Percentiles rank a stretch among this genome's conserved stretches.
Evolutionary conservation across 2,888 invertebrate genomes (phyloP).

Genomic region (Achlya flavicornis): DNA sequence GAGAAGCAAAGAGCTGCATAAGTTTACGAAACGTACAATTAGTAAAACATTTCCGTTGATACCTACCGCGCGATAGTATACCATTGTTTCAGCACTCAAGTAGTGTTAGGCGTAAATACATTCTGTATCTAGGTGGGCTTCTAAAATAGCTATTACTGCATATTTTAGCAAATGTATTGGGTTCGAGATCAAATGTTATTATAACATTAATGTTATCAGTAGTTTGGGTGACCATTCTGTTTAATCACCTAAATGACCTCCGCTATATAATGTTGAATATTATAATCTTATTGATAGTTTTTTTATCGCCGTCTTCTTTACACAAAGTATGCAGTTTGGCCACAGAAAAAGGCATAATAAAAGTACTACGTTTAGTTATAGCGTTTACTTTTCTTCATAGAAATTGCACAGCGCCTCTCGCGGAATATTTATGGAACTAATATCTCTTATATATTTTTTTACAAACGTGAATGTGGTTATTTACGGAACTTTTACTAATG

Average conservation of each 20-base stretch:
- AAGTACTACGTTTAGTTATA: no score
- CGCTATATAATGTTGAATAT: neutral
- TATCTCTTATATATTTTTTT: no score
- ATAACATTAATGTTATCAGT: constrained; percentile 2
- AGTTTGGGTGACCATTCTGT: neutral
- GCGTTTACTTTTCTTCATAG: no score
- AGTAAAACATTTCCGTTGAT: neutral
- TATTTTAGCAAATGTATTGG: neutral
- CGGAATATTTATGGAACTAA: no score
- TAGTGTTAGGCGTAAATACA: neutral
- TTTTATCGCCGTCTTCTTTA: no score
- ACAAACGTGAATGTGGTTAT: no score
- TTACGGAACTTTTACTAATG: no score
- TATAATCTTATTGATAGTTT: no score
- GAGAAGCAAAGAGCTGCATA: neutral
- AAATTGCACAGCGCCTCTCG: no score
- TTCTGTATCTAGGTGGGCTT: neutral
- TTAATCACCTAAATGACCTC: neutral
- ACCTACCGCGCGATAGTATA: neutral
- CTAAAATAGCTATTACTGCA: neutral
- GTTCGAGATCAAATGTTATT: constrained; percentile 4
- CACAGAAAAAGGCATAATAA: no score
- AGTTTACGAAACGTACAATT: neutral
- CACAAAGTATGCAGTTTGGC: no score
- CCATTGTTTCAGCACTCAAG: neutral